These are phyloP conservation scores for Rostratula benghalensis DNA, from an alignment of 2,113 vertebrate genomes.

Conservation along the genomic window DNA sequence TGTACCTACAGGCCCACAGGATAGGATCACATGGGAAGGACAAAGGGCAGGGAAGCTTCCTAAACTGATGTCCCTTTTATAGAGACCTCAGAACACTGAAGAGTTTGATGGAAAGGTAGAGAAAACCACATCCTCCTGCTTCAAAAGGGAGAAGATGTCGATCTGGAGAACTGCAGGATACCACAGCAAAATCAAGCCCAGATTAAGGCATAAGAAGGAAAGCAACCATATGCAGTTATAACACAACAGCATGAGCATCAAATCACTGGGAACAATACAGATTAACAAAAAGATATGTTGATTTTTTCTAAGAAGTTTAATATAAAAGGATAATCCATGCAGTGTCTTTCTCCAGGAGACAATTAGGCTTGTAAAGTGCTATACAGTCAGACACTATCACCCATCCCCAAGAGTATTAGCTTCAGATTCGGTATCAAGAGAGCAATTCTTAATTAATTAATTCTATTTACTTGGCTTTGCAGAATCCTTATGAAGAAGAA, in stretches of 20 bases:
- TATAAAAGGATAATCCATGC: neutral
- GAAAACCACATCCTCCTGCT: neutral
- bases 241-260: neutral
- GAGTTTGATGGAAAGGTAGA: neutral
- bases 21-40: neutral
- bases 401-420: neutral
- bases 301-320: neutral
- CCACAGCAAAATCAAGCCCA: neutral
- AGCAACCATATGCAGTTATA: neutral
- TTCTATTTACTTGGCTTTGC: neutral
- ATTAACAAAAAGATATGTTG: neutral
- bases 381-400: neutral
- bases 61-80: neutral
- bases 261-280: neutral
- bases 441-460: neutral
- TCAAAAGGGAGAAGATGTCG: neutral
- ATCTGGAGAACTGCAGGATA: neutral
- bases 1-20: neutral
- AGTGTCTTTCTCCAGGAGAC: neutral
- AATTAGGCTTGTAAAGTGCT: neutral
- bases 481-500: neutral
- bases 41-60: neutral
- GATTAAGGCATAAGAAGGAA: rapidly evolving
- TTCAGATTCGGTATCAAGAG: neutral
- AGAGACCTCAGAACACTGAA: neutral